A percentile compares a stretch with the other conserved stretches of the same genome.
phyloP scores from a whole-genome alignment of 2,888 invertebrate species.

The Fragum sueziense region DNA sequence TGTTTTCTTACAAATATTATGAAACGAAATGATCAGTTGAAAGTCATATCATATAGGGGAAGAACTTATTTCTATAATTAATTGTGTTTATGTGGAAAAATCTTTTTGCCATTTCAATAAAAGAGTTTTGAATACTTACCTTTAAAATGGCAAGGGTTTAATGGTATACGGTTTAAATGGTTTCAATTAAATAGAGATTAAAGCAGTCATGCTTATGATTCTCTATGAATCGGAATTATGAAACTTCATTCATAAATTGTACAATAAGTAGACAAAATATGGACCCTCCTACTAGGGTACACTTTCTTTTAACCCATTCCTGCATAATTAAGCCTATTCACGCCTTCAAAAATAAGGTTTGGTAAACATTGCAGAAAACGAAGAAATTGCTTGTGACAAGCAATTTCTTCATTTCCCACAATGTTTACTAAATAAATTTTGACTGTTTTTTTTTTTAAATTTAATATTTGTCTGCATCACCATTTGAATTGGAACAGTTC shows the following conservation, averaged over 20 bases:
- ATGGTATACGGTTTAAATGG: not conserved
- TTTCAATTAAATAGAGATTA: conserved; percentile 8
- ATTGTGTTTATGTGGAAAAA: too few relatives aligned
- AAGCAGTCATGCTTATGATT: conserved; percentile 8
- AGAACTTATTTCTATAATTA: too few relatives aligned
- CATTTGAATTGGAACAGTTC: too few relatives aligned
- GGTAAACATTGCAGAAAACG: not conserved
- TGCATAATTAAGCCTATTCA: not conserved
- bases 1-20: too few relatives aligned
- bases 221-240: not conserved
- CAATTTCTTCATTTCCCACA: not conserved
- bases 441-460: too few relatives aligned
- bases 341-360: not conserved
- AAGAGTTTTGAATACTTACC: too few relatives aligned
- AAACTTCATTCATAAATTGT: not conserved
- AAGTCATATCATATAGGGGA: not conserved
- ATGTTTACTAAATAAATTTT: too few relatives aligned
- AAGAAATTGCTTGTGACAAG: not conserved
- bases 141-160: not conserved
- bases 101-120: not conserved
- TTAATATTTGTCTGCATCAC: too few relatives aligned
- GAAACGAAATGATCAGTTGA: too few relatives aligned
- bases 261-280: not conserved
- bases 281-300: not conserved
- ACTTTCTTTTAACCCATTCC: too few relatives aligned